These are phyloP conservation scores for Saturnia japonica DNA, from an alignment of 2,888 invertebrate genomes.

Conservation along the genomic window DNA sequence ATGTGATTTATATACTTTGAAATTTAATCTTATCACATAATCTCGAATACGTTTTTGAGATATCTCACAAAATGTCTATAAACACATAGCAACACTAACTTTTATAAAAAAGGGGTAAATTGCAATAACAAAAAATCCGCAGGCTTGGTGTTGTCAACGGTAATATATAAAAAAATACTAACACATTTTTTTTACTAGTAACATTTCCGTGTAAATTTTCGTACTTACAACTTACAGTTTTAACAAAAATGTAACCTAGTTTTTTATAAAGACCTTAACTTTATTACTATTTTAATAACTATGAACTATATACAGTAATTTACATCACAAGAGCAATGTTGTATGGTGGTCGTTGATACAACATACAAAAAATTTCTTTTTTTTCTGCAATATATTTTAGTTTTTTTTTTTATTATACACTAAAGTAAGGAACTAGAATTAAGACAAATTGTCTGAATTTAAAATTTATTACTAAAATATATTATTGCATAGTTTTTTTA, in stretches of 20 bases:
- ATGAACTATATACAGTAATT: constrained; percentile 75
- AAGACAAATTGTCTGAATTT: constrained; percentile 11
- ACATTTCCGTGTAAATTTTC: constrained; percentile 53
- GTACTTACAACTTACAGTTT: constrained; percentile 66
- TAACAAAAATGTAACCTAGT: constrained; percentile 46
- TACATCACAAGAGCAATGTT: constrained; percentile 73
- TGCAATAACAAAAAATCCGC: constrained; percentile 63
- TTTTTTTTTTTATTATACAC: constrained; percentile 27
- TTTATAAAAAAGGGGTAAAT: constrained; percentile 58
- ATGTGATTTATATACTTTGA: constrained; percentile 60
- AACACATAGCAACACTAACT: constrained; percentile 68
- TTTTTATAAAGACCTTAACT: constrained; percentile 58
- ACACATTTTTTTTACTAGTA: constrained; percentile 31
- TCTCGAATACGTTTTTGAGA: constrained; percentile 34
- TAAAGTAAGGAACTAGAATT: constrained; percentile 56
- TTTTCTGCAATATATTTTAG: constrained; percentile 26
- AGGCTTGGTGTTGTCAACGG: constrained; percentile 47
- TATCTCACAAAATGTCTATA: constrained; percentile 34
- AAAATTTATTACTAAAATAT: neutral
- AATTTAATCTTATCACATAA: constrained; percentile 42
- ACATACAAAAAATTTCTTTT: constrained; percentile 32
- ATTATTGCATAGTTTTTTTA: neutral
- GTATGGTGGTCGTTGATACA: constrained; percentile 56
- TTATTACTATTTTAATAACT: constrained; percentile 37
- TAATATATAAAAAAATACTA: constrained; percentile 36